Evolutionary conservation across 2,888 invertebrate species (phyloP), one percentile per base, ranked within the genome.

Genomic region (Tenthredo distinguenda): DNA sequence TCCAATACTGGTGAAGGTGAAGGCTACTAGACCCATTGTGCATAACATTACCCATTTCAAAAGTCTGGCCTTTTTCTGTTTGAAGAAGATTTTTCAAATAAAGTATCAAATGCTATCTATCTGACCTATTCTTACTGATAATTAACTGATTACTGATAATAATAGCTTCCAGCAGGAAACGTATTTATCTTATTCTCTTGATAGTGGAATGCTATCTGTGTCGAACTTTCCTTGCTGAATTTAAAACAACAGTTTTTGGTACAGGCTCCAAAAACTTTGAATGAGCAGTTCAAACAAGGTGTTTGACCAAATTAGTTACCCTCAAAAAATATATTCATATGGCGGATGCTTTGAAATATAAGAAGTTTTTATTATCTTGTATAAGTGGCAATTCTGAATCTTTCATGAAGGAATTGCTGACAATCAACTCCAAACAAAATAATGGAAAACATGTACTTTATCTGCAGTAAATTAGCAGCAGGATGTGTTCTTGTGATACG

Each of bases 41-140:
- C 68, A 83, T 47, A 83, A 68, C 68, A 47, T 40, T 31, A 83
- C 50, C 68, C 83, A 65, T 50, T 21, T 26, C n/a, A 81, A 81
- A 62, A 62, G 55, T 37, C 55, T 62, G 31, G 34, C 34, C 4
- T 34, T 43, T 47, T 40, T 68, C 83, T 83, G 83, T 83, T 83
- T n/a, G n/a, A 71, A 43, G 10, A 9, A 81, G 6, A 62, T 58
- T 81, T 50, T 12, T 77, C 21, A 12, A 55, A 50, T 77, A 50
- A 40, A 81, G 21, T 31, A 68, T 31, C 26, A 83, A 43, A 31
- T 43, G 26, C n/a, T 26, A 47, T 43, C 2, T 6, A 58, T 31
- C 18, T 15, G 31, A 50, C 43, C 68, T 21, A 31, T 68, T 68
- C 9, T 47, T 34, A 47, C 47, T 68, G 58, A 83, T 71, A 83